Base-by-base conservation (phyloP, 2,888 invertebrate genomes). In the Halocaridina rubra region DNA sequence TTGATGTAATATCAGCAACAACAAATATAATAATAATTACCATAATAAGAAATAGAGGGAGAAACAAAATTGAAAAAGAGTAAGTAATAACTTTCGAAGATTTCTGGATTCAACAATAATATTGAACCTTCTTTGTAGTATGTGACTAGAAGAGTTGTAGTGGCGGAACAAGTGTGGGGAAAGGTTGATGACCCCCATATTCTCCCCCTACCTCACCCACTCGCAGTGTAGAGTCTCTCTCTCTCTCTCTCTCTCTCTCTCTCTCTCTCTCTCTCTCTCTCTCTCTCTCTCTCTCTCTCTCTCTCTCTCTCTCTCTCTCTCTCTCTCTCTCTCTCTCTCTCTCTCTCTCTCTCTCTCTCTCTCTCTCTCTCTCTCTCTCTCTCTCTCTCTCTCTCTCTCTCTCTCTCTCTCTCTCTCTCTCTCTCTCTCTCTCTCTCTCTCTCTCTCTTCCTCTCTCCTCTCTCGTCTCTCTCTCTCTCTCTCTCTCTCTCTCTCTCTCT, bases 331-430 rank as follows among this genome's bases (percentile, higher is more conserved):
- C 4, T 5, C 59, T 3, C 59, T 7, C 59, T 4, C 13, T n/a
- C 19, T 13, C 13, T 19, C 13, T 59, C 59, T 22, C 57, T 19
- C 57, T 59, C 59, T 59, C 59, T 59, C 59, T 59, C 59, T 59
- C 59, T 59, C 59, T 59, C 59, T 59, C 59, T 59, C 59, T 59
- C 59, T 59, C 59, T 59, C 59, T 59, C 59, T 59, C 59, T 59
- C 59, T 59, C 59, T 59, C 59, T 64, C 64, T 64, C 64, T 64
- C 64, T 64, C 64, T 64, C 64, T 64, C 64, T 64, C 64, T 64
- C 64, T 64, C 64, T 64, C 64, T 64, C 24, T 64, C 64, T 64
- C 64, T 64, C 24, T 64, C 64, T 64, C 64, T 64, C 24, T 64
- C 64, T 64, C 64, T 10, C 4, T 59, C 5, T 19, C 4, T 61